These are phyloP conservation scores for Drosophila seclusa DNA, from an alignment of 2,888 invertebrate genomes.

Conservation along the genomic window DNA sequence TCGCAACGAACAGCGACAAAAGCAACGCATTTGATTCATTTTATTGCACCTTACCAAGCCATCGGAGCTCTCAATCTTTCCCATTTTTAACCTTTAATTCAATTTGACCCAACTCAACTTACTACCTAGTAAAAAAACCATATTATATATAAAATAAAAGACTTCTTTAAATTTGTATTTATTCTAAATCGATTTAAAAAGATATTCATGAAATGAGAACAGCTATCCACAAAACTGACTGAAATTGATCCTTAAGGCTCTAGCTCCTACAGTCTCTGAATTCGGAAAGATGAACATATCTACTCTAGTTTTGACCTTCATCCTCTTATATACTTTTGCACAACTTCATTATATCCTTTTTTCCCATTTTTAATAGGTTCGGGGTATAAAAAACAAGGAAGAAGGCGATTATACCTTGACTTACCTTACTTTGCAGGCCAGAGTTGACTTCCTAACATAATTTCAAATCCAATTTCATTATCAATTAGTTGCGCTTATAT, in stretches of 20 bases:
- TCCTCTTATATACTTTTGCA: neutral
- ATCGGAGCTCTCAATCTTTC: neutral
- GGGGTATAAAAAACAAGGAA: neutral
- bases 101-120: neutral
- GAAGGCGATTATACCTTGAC: neutral
- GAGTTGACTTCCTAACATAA: neutral
- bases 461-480: neutral
- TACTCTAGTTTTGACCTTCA: neutral
- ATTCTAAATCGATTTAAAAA: neutral
- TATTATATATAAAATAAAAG: neutral
- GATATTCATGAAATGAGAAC: neutral
- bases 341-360: neutral
- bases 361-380: neutral
- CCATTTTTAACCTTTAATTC: neutral
- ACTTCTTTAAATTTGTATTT: neutral
- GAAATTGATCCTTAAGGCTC: neutral
- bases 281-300: neutral
- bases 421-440: neutral
- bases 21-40: constrained; percentile 53
- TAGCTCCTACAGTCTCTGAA: neutral
- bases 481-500: neutral
- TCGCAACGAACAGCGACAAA: constrained; percentile 12
- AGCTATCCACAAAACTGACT: neutral
- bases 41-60: constrained; percentile 56
- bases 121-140: neutral